These are phyloP conservation scores for Penaeus indicus DNA, from an alignment of 1,140 invertebrate species.

Conservation along the genomic window DNA sequence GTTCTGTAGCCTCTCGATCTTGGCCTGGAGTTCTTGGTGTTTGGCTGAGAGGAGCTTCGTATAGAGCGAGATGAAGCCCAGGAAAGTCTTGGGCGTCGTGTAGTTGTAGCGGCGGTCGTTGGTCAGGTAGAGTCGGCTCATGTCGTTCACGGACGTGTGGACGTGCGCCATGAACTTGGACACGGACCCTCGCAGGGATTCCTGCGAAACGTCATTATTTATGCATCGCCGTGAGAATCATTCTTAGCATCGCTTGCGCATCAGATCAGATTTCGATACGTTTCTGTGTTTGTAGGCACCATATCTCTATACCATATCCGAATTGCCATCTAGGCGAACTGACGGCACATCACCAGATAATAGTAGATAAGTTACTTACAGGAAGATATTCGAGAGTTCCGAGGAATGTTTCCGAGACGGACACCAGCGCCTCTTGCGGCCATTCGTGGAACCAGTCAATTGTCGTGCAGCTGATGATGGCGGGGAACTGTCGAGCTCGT, in stretches of 20 bases:
- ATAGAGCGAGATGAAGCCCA: constrained; percentile 96
- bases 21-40: constrained; percentile 83
- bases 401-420: constrained; percentile 90
- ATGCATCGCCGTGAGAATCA: no score
- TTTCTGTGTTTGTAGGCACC: neutral
- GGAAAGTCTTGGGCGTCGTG: constrained; percentile 95
- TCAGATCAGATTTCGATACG: no score
- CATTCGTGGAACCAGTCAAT: constrained; percentile 99
- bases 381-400: constrained; percentile 84
- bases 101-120: constrained; percentile 96
- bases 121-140: constrained; percentile 83
- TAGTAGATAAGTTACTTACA: constrained; percentile 71
- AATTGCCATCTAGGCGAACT: neutral
- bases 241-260: no score
- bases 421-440: constrained; percentile 95
- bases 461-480: constrained; percentile 92
- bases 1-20: constrained; percentile 90
- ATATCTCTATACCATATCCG: neutral
- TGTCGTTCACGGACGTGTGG: constrained; percentile 92
- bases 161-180: constrained; percentile 94
- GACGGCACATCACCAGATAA: constrained; percentile 47
- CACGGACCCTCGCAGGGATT: constrained; percentile 80
- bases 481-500: constrained; percentile 93
- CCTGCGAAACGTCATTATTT: constrained; percentile 71
- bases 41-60: constrained; percentile 87